Base-by-base conservation (phyloP, 64 coral and sea anemone species). In the Anthopleura sola region DNA sequence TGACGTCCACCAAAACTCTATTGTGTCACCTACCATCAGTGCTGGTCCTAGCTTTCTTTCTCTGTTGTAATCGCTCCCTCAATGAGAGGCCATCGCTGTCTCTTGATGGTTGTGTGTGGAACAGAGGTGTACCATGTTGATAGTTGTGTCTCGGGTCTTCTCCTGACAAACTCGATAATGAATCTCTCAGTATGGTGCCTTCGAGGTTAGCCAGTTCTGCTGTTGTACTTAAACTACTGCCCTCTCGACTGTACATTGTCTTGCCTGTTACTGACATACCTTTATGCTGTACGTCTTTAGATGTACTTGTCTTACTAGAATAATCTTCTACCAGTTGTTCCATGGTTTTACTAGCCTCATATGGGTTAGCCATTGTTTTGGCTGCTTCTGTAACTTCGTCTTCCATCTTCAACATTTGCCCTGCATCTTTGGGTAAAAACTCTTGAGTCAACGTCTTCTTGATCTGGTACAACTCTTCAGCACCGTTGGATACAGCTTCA, bases 401-500 rank as follows among this genome's bases (percentile, higher is more conserved):
- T 6, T 79, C 37, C 44, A 9, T 48, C 19, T 79, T 77, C 1
- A 34, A 18, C 37, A 77, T 37, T 77, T 77, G 36, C 37, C 32
- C 37, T 37, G 13, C 38, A 19, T 79, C 76, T 11, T 47, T 79
- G 18, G 44, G 6, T 33, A 18, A 44, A n/a, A 79, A 79, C 0
- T 79, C 44, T 18, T 38, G 37, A 2, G 19, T 24, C 31, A 79
- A 48, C 19, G 37, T 44, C 11, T 9, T 79, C 17, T 79, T 79
- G 6, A 79, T 38, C 19, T 79, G 76, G 24, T 79, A 48, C 8
- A 79, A n/a, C 31, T 79, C 76, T 24, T 79, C 76, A 21, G 76
- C 76, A 24, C 36, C 47, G 44, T 79, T 79, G 6, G 76, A 44
- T 33, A 79, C 76, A 44, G 76, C 76, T 79, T 79, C 76, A 48